phyloP scores from a whole-genome alignment of 2,797 vertebrate species.

The Eulemur mongoz region DNA sequence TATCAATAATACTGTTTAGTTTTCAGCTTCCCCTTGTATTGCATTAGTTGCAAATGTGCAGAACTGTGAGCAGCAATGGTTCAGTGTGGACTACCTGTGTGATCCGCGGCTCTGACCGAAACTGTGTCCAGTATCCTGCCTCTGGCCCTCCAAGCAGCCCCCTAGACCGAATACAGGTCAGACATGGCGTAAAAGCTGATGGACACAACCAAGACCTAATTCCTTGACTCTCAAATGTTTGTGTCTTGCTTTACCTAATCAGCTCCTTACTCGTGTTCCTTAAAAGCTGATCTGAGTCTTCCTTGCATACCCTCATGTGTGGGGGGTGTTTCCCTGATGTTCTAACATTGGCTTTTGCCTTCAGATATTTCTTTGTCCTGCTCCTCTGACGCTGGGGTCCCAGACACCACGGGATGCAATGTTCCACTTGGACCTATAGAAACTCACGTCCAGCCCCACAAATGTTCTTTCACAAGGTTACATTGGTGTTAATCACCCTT shows the following conservation, averaged over 20 bases:
- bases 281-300: background rate
- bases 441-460: background rate
- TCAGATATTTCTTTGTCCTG: background rate
- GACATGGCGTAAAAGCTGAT: rapidly evolving
- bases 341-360: background rate
- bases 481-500: background rate
- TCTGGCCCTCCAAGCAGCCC: too few relatives aligned
- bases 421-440: background rate
- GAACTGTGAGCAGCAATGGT: background rate
- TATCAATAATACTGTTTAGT: conserved; percentile 71
- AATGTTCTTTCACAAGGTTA: background rate
- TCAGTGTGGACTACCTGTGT: background rate
- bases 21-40: conserved; percentile 64
- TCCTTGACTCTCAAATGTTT: too few relatives aligned
- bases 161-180: background rate
- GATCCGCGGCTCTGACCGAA: background rate
- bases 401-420: background rate
- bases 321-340: rapidly evolving
- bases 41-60: conserved; percentile 62
- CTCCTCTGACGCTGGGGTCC: too few relatives aligned
- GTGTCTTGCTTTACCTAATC: rapidly evolving
- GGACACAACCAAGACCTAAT: rapidly evolving
- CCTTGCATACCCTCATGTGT: rapidly evolving
- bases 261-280: background rate
- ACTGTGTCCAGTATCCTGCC: background rate